Conservation (phyloP, 2,113 vertebrate species). For the Thymallus thymallus region DNA sequence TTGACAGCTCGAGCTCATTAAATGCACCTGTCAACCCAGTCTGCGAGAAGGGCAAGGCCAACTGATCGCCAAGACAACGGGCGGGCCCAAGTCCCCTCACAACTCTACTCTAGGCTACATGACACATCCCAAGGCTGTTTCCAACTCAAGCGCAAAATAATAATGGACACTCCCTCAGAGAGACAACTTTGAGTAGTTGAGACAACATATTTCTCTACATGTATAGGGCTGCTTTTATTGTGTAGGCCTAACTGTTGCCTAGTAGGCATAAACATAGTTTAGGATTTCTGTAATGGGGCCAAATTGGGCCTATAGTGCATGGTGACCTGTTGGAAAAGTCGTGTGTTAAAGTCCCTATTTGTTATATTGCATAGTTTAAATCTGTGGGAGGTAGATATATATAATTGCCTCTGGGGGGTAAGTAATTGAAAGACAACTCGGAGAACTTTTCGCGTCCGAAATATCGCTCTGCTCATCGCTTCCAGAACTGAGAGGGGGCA, state of each 20-base stretch:
- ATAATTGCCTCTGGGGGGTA: conserved; percentile 60
- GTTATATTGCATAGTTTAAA: conserved; percentile 30
- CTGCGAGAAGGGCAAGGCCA: not conserved
- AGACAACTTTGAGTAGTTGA: too few species aligned
- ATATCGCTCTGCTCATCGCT: conserved; percentile 65
- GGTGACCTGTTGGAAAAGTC: not conserved
- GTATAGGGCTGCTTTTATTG: too few species aligned
- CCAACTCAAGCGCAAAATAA: too few species aligned
- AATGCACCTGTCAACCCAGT: conserved; percentile 49
- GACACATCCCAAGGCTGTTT: not conserved
- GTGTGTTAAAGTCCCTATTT: too few species aligned
- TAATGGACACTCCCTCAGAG: too few species aligned
- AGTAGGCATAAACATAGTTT: too few species aligned
- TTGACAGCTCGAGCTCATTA: conserved; percentile 44
- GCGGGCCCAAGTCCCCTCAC: not conserved
- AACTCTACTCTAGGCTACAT: not conserved
- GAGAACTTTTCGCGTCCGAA: conserved; percentile 65
- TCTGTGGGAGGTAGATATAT: conserved; percentile 54
- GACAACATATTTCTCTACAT: too few species aligned
- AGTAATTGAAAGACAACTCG: conserved; percentile 71
- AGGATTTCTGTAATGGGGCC: too few species aligned
- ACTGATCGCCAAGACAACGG: conserved; percentile 33
- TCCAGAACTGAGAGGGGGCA: conserved; percentile 57
- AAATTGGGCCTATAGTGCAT: too few species aligned
- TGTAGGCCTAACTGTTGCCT: too few species aligned